phyloP scores from a whole-genome alignment of 2,888 invertebrate genomes.

The Alentia gelatinosa region DNA sequence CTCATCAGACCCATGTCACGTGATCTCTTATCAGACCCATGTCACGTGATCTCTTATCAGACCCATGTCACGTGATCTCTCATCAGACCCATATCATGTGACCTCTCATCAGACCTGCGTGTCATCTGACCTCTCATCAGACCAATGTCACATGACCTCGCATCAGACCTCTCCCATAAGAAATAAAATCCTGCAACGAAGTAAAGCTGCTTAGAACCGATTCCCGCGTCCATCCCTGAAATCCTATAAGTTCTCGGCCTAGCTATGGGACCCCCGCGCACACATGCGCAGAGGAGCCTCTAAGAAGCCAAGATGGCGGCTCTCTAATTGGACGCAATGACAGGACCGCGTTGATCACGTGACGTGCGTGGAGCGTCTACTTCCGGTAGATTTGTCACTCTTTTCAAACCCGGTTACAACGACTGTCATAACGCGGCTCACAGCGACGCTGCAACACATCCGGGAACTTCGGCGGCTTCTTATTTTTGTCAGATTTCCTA shows the following conservation, averaged over 20 bases:
- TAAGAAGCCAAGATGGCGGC: constrained; percentile 29
- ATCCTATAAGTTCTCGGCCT: background rate
- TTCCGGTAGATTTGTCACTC: constrained; percentile 34
- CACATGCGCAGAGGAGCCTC: background rate
- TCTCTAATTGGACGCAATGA: constrained; percentile 23
- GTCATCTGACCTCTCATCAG: no score
- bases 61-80: no score
- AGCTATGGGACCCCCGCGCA: background rate
- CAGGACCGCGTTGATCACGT: background rate
- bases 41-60: no score
- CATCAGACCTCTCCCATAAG: no score
- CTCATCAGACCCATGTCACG: no score
- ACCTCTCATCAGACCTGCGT: no score
- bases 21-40: no score
- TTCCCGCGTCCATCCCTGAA: background rate
- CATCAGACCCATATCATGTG: no score
- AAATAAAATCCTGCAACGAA: background rate
- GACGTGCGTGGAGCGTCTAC: background rate
- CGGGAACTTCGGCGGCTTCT: no score
- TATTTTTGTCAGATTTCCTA: no score
- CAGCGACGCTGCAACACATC: no score
- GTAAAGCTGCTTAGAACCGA: background rate
- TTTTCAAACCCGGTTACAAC: background rate
- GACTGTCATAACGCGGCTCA: background rate
- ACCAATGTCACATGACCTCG: no score